phyloP scores from a whole-genome alignment of 2,113 vertebrate genomes.

The Beaufortia kweichowensis region DNA sequence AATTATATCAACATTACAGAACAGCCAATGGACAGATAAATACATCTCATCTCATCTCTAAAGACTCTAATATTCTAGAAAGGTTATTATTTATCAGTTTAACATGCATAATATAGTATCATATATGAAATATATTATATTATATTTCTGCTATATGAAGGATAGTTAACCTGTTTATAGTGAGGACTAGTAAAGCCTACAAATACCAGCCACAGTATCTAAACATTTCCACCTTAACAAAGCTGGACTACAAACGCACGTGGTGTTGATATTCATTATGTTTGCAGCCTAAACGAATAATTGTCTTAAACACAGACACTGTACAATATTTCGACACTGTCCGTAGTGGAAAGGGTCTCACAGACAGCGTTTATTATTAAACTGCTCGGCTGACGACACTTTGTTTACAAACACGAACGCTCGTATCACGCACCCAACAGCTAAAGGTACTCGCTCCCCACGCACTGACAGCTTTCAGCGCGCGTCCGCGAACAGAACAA shows the following conservation, averaged over 20 bases:
- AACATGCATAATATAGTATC: neutral
- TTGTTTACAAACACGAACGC: conserved; percentile 32
- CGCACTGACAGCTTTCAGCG: neutral
- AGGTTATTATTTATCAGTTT: too few relatives aligned
- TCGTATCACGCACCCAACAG: neutral
- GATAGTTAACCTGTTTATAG: neutral
- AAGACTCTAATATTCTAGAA: too few relatives aligned
- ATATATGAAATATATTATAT: too few relatives aligned
- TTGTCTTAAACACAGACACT: neutral
- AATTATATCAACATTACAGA: neutral
- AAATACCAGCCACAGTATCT: neutral
- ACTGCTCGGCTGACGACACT: conserved; percentile 48
- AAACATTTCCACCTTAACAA: conserved; percentile 1
- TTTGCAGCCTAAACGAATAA: neutral
- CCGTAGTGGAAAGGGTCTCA: neutral
- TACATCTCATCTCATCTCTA: too few relatives aligned
- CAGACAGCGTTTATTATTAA: conserved; percentile 53
- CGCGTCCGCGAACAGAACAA: neutral
- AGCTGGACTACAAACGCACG: conserved; percentile 9
- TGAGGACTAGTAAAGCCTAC: neutral
- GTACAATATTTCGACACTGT: neutral
- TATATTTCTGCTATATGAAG: too few relatives aligned
- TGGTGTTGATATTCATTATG: neutral
- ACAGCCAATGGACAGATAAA: neutral
- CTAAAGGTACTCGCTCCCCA: neutral